phyloP scores from a whole-genome alignment of 1,140 invertebrate genomes.

The Polypedilum pembai region DNA sequence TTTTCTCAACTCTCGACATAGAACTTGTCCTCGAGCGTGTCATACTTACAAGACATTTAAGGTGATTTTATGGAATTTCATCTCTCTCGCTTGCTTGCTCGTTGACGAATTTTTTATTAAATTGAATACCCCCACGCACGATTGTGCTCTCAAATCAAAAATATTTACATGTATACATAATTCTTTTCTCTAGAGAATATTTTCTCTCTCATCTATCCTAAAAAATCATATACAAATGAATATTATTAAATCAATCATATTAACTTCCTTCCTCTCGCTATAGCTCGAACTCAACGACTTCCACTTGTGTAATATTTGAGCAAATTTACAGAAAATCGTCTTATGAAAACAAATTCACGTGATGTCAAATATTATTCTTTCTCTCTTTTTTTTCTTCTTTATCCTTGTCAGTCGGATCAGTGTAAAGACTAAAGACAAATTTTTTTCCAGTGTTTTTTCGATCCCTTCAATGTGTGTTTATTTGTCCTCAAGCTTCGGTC shows the following conservation, averaged over 20 bases:
- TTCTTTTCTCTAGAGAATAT: no score
- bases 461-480: neutral
- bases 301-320: neutral
- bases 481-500: neutral
- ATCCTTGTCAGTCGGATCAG: neutral
- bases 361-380: slow-evolving; percentile 7
- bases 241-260: neutral
- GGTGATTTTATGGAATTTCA: neutral
- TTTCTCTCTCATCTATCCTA: no score
- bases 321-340: slow-evolving; percentile 12
- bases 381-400: neutral
- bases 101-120: no score
- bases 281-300: neutral
- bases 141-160: no score
- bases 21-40: neutral
- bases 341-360: slow-evolving; percentile 18
- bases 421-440: neutral
- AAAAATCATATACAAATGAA: no score
- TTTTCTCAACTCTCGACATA: neutral
- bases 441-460: neutral
- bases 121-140: no score
- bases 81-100: no score
- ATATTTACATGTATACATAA: no score
- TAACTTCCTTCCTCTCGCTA: slow-evolving; percentile 9
- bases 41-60: slow-evolving; percentile 1